Evolutionary conservation across 2,797 vertebrate genomes (phyloP), one percentile per base, ranked within the genome.

Genomic region (Eutrigla gurnardus): DNA sequence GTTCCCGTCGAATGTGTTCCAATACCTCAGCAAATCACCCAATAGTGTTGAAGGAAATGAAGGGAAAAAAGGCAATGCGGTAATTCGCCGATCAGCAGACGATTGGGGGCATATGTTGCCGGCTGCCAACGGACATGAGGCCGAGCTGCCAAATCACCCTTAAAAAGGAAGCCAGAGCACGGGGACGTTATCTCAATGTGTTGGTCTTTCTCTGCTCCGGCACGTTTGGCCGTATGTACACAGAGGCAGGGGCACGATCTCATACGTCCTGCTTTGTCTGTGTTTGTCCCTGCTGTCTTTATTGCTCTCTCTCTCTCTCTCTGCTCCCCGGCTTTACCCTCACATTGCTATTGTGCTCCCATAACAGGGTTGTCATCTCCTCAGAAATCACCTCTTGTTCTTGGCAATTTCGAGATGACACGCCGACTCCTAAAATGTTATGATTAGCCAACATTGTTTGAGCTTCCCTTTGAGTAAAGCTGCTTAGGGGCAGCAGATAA

Each of bases 401-500:
- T 73, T 74, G 87, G 80, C 81, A 83, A 78, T 86, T 86, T 86
- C 60, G 55, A 70, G 80, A 86, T 86, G 85, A 81, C 84, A 79
- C 53, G 55, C 77, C 43, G 85, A 89, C 88, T 90, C 79, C 60
- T 75, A 78, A 90, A 92, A 89, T 49, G 82, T 67, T 75, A 77
- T 75, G 91, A 93, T 92, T 90, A 91, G 82, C 89, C 73, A 84
- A 88, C 87, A 87, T 89, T 88, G 84, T 89, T 88, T 87, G 52
- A 85, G 88, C 85, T 85, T 88, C 83, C 78, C 75, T 84, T 80
- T 64, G 82, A 90, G 88, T 73, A 93, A 94, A 95, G 90, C 91
- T 88, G 88, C 88, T 94, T 93, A 89, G 84, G 82, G 92, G 86
- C 88, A 87, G 71, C 81, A 81, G 89, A 90, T 91, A 90, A 94